A percentile compares a stretch with the other conserved stretches of the same genome.
Conservation (phyloP, 2,797 vertebrate genomes). For the Artibeus jamaicensis region DNA sequence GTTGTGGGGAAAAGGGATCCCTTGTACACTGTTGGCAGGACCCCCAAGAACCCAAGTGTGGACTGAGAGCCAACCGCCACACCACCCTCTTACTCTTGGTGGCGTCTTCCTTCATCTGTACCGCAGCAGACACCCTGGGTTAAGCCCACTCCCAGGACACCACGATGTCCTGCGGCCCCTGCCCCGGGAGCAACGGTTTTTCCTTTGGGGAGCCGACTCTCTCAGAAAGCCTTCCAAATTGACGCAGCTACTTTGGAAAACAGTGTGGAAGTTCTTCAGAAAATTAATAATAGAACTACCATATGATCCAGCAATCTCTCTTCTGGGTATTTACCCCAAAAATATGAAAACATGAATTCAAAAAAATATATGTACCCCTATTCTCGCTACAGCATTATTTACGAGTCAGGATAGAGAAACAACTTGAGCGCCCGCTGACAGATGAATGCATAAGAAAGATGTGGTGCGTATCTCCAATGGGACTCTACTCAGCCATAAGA, state of each 20-base stretch:
- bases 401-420: neutral
- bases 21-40: too few relatives aligned
- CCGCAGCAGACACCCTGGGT: neutral
- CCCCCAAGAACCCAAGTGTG: neutral
- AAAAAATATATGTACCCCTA: neutral
- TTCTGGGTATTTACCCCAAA: neutral
- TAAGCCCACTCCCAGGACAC: neutral
- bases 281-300: neutral
- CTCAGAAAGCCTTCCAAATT: neutral
- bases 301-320: neutral
- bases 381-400: neutral
- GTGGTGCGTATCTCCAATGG: too few relatives aligned
- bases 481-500: neutral
- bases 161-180: neutral
- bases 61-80: fast-evolving
- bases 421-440: neutral
- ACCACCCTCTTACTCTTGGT: neutral
- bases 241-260: neutral
- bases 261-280: neutral
- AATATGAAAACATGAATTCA: neutral
- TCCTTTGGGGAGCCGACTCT: neutral
- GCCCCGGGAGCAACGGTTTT: neutral
- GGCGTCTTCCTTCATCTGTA: neutral
- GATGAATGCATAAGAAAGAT: neutral
- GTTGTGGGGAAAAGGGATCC: neutral